Base-by-base conservation (phyloP, 2,797 vertebrate species). In the Hyperoplus immaculatus region DNA sequence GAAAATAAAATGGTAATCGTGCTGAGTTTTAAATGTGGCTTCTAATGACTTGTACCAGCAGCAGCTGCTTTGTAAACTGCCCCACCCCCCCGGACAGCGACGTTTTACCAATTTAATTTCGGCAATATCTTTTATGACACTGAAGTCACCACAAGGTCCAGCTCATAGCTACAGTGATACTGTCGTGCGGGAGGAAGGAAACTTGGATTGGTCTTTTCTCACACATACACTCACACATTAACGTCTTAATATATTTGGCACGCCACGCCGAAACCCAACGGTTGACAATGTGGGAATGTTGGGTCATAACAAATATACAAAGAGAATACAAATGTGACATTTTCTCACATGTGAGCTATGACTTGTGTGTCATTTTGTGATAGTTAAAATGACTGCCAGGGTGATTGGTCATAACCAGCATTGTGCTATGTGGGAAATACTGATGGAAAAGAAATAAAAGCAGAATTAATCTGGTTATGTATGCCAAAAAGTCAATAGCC, bases 1-100 rank as follows among this genome's bases (percentile, higher is more conserved):
- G 78, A 85, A 89, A 93, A 91, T 89, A 77, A 92, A 92, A 89
- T 49, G 43, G 47, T 80, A 84, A 90, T 80, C 73, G 87, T 69
- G 85, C 56, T 67, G 81, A 87, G 61, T 89, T 91, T 92, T 70
- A 86, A 87, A 84, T 80, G 69, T 75, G 79, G 64, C 73, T 69
- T 69, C 65, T 88, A 86, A 92, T 88, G 86, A 90, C 75, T 90
- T 72, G 69, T 51, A 90, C 74, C 66, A 76, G 74, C 66, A 81
- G 72, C 75, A 81, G 72, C 75, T 4, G 49, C 81, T 82, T 85
- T 21, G 79, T 83, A 79, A 83, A 54, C 49, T 1, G 46, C 59
- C 77, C 78, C 72, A 29, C 59, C 12, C 57, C 64, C 60, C 12
- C 62, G 74, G 65, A 60, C 54, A 38, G 73, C 55, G 67, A 61